Conservation (phyloP, 2,888 invertebrate genomes). For the Drosophila atripex region DNA sequence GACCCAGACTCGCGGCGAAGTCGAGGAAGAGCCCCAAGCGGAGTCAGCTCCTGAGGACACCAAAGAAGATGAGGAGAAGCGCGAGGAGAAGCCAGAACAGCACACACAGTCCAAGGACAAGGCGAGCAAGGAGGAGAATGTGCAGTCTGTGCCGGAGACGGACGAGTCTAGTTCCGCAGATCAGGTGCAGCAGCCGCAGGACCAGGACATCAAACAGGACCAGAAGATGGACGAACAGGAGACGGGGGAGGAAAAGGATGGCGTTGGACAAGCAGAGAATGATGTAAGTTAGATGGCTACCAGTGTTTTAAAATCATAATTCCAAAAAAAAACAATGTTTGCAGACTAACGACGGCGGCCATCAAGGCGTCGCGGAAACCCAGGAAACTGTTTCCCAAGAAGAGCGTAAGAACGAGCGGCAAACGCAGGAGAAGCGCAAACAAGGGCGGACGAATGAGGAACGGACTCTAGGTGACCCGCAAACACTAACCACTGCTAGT, state of each 20-base stretch:
- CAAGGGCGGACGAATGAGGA: conserved; percentile 91
- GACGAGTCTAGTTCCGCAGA: conserved; percentile 82
- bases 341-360: conserved; percentile 86
- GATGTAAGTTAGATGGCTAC: conserved; percentile 82
- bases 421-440: conserved; percentile 86
- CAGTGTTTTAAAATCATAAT: not conserved
- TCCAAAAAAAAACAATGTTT: not conserved
- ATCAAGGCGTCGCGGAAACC: conserved; percentile 85
- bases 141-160: conserved; percentile 81
- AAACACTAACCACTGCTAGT: not conserved
- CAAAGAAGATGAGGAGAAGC: conserved; percentile 84
- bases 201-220: conserved; percentile 82
- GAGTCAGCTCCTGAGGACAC: conserved; percentile 84
- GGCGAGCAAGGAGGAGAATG: conserved; percentile 82
- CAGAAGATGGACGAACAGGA: conserved; percentile 85
- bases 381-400: conserved; percentile 83
- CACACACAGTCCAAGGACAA: conserved; percentile 82
- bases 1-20: conserved; percentile 84
- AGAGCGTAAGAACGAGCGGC: conserved; percentile 81
- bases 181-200: conserved; percentile 83
- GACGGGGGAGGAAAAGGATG: conserved; percentile 86
- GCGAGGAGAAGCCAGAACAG: conserved; percentile 83
- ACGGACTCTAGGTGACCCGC: conserved; percentile 85
- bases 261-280: conserved; percentile 90
- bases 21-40: conserved; percentile 69